A percentile compares a stretch with the other conserved stretches of the same genome.
These are phyloP conservation scores for Papilio demoleus DNA, from an alignment of 2,888 invertebrate genomes.

Conservation along the genomic window DNA sequence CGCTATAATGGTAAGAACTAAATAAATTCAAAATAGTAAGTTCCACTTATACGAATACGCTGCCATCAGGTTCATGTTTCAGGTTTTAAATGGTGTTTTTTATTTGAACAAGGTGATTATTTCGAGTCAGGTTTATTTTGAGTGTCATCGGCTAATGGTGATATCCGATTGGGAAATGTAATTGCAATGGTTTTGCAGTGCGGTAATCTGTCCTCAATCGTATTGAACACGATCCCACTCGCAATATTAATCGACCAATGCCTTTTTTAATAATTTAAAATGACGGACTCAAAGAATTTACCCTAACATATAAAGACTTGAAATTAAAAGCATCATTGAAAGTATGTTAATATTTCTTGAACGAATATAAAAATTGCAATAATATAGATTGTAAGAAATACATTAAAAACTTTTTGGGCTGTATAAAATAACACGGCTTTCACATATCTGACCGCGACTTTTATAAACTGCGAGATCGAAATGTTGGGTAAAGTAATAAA, in stretches of 20 bases:
- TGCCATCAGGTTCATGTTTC: too few relatives aligned
- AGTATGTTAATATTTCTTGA: too few relatives aligned
- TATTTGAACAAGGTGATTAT: too few relatives aligned
- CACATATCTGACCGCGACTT: neutral
- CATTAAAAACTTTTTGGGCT: neutral
- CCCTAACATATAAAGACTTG: too few relatives aligned
- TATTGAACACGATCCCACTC: neutral
- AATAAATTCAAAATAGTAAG: too few relatives aligned
- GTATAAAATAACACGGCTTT: neutral
- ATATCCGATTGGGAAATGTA: slow-evolving; percentile 9
- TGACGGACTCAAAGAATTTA: too few relatives aligned
- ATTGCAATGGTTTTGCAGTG: slow-evolving; percentile 8
- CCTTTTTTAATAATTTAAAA: neutral
- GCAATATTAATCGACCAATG: neutral
- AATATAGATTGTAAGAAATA: too few relatives aligned
- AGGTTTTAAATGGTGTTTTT: too few relatives aligned
- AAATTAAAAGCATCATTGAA: neutral
- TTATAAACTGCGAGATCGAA: slow-evolving; percentile 18
- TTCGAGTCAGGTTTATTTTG: neutral
- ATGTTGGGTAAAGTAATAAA: slow-evolving; percentile 31
- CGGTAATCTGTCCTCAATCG: neutral
- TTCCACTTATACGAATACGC: too few relatives aligned
- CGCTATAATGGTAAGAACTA: too few relatives aligned
- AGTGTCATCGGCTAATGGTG: slow-evolving; percentile 10
- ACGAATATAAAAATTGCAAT: too few relatives aligned